Conservation (phyloP, 2,797 vertebrate species). For the Pangasius djambal region DNA sequence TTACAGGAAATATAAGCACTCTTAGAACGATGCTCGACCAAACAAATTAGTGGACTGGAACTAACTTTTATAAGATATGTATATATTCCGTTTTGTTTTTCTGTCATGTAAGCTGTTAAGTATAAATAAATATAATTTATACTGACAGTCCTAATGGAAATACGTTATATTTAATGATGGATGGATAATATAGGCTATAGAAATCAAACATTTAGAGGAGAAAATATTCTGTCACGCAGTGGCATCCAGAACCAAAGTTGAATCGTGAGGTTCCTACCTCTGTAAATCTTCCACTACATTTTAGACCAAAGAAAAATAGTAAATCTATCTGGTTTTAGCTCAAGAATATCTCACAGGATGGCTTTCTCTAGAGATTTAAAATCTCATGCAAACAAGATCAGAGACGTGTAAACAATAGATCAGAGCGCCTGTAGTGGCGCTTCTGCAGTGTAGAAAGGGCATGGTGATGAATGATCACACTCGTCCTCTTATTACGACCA, state of each 20-base stretch:
- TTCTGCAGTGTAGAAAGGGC: conserved; percentile 17
- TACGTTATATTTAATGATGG: neutral
- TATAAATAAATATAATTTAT: neutral
- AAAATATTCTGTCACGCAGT: neutral
- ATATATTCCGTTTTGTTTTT: neutral
- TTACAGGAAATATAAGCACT: neutral
- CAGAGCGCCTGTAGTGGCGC: conserved; percentile 5
- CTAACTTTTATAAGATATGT: neutral
- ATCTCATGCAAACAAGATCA: conserved; percentile 11
- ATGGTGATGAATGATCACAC: conserved; percentile 33
- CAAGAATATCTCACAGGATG: neutral
- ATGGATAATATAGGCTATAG: neutral
- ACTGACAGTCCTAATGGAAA: neutral
- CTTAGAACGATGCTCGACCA: neutral
- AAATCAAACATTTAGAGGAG: neutral
- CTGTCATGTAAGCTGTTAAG: neutral
- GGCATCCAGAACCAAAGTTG: neutral
- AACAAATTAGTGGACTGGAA: neutral
- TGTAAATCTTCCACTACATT: neutral
- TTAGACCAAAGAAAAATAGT: neutral
- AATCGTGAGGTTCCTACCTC: neutral
- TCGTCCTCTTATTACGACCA: conserved; percentile 12
- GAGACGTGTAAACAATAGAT: conserved; percentile 11
- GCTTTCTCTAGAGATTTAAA: neutral
- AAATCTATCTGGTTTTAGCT: neutral